Base-by-base conservation (phyloP, 2,888 invertebrate species). In the Megalurothrips usitatus region DNA sequence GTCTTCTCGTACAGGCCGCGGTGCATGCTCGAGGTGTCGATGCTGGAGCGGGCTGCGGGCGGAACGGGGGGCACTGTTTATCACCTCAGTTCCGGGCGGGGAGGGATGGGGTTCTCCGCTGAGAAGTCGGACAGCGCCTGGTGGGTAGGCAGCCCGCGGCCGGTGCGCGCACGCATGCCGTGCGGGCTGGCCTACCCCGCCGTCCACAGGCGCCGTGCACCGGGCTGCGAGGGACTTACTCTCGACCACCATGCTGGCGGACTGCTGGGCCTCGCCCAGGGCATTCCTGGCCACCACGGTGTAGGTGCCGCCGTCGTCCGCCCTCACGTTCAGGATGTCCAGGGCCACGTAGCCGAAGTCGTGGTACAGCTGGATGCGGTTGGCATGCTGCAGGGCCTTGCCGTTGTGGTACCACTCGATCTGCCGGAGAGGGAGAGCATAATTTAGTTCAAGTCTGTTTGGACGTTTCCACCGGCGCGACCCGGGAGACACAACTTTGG, bases 391-490 rank as follows among this genome's bases (percentile, higher is more conserved):
- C 82, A 99, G 93, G 83, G 96, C 93, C 86, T 94, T 93, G 81
- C 97, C 98, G 88, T 99, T 98, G 86, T 96, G 96, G 87, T 96
- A 97, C 99, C 99, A 99, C 88, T 98, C 98, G 83, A 97, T 93
- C 85, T 88, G 85, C 85, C n/a, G n/a, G n/a, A 83, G 82, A 6
- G 34, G 83, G 82, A 81, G 48, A 81, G 26, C n/a, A 80, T 58
- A 48, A 49, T 68, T n/a, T 28, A 81, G 63, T 28, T 43, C 2
- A 11, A 68, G 17, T 26, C 34, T 19, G 34, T 19, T 28, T 47
- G 2, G 34, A 19, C 6, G 48, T 1, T 47, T 17, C 1, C 1
- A 19, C 11, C 23, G n/a, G 28, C 43, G 19, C 81, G 23, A 47
- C 83, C 68, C 26, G 83, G 47, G 34, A 81, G 52, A n/a, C 28